A percentile compares a stretch with the other conserved stretches of the same genome.
Conservation (phyloP, 2,113 vertebrate genomes). For the Indicator maculatus region DNA sequence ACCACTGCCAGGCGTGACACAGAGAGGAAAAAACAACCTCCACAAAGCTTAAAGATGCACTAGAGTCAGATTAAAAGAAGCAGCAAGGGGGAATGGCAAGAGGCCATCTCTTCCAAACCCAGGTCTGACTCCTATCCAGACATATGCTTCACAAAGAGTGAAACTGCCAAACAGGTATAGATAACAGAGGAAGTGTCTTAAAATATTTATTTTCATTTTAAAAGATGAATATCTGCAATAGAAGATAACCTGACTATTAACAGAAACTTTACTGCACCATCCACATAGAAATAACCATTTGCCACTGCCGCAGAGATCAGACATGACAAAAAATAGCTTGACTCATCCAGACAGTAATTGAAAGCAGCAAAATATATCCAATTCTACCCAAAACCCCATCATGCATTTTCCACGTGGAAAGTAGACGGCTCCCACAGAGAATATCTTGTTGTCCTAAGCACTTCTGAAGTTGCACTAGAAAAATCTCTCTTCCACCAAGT, state of each 20-base stretch:
- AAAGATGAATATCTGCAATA: not conserved
- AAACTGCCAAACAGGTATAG: slow-evolving; percentile 35
- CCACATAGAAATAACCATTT: not conserved
- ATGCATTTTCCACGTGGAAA: slow-evolving; percentile 55
- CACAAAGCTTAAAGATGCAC: not conserved
- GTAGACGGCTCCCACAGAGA: slow-evolving; percentile 28
- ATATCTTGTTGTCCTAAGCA: slow-evolving; percentile 37
- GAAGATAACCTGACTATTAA: not conserved
- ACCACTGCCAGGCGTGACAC: not conserved
- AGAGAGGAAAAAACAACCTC: not conserved
- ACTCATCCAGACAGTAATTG: slow-evolving; percentile 63
- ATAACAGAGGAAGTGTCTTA: not conserved
- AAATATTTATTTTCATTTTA: not conserved
- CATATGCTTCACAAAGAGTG: not conserved
- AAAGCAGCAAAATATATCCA: slow-evolving; percentile 55
- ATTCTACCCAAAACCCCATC: slow-evolving; percentile 38
- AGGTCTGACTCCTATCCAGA: slow-evolving; percentile 26
- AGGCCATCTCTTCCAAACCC: slow-evolving; percentile 29
- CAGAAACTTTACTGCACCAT: not conserved
- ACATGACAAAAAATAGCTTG: slow-evolving; percentile 49
- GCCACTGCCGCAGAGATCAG: not conserved
- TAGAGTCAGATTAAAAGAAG: slow-evolving; percentile 30
- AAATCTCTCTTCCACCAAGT: not conserved
- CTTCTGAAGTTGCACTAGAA: slow-evolving; percentile 29
- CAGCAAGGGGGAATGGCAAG: slow-evolving; percentile 47